Percentiles rank a stretch among this genome's conserved stretches.
phyloP scores from a whole-genome alignment of 1,140 invertebrate species.

The Macrosteles quadrilineatus region DNA sequence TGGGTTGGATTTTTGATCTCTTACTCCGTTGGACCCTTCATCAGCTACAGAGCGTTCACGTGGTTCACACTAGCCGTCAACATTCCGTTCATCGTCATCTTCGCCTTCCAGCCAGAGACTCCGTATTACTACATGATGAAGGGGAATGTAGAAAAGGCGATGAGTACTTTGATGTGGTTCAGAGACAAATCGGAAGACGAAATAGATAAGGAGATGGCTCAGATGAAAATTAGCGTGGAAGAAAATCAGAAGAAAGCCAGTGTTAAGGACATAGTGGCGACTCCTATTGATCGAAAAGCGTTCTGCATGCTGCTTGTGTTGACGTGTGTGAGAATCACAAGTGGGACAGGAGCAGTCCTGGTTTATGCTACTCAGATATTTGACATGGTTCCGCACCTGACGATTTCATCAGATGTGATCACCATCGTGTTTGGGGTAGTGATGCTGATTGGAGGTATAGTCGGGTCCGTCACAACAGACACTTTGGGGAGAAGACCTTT shows the following conservation, averaged over 20 bases:
- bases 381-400: slow-evolving; percentile 51
- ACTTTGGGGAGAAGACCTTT: slow-evolving; percentile 68
- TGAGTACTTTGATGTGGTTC: slow-evolving; percentile 53
- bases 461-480: slow-evolving; percentile 68
- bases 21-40: slow-evolving; percentile 72
- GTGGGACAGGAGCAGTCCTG: slow-evolving; percentile 70
- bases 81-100: slow-evolving; percentile 63
- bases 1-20: slow-evolving; percentile 72
- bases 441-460: slow-evolving; percentile 63
- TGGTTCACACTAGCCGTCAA: slow-evolving; percentile 63
- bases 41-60: slow-evolving; percentile 66
- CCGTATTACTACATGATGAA: slow-evolving; percentile 68
- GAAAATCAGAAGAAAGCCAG: slow-evolving; percentile 38
- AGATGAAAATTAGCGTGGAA: slow-evolving; percentile 31
- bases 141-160: slow-evolving; percentile 54
- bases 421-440: slow-evolving; percentile 67
- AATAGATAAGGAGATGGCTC: slow-evolving; percentile 46
- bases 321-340: slow-evolving; percentile 73
- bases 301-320: slow-evolving; percentile 63
- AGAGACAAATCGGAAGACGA: slow-evolving; percentile 51
- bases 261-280: slow-evolving; percentile 50
- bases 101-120: slow-evolving; percentile 77
- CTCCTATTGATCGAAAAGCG: slow-evolving; percentile 61
- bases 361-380: slow-evolving; percentile 76
- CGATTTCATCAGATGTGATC: slow-evolving; percentile 52